Conservation (phyloP, 2,113 vertebrate species). For the Picathartes gymnocephalus region DNA sequence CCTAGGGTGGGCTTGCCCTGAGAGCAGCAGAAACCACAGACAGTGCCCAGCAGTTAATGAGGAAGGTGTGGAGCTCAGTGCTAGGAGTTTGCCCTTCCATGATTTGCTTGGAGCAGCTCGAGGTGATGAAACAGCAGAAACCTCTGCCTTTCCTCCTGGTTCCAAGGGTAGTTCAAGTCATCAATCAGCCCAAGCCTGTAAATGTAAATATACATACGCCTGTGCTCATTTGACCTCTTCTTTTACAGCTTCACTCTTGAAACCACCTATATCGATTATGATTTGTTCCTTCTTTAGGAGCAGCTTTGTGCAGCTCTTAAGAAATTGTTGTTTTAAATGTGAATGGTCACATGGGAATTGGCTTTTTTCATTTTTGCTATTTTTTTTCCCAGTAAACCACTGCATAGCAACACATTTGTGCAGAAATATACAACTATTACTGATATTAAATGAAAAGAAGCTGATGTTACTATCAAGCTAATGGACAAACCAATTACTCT, state of each 20-base stretch:
- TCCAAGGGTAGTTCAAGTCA: background rate
- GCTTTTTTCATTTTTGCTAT: fast-evolving
- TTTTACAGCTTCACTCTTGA: background rate
- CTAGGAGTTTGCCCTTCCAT: background rate
- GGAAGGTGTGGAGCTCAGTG: background rate
- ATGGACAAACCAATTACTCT: background rate
- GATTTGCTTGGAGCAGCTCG: background rate
- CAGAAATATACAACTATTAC: background rate
- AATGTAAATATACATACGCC: background rate
- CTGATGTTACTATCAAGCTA: background rate
- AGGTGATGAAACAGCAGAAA: background rate
- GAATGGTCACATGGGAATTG: background rate
- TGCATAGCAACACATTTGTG: background rate
- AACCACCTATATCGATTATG: background rate
- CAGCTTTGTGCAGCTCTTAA: background rate
- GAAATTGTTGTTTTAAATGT: background rate
- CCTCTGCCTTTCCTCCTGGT: background rate
- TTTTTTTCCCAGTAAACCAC: background rate
- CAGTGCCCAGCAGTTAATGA: background rate
- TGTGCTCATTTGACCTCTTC: background rate
- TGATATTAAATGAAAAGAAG: background rate
- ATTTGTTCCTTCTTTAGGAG: background rate
- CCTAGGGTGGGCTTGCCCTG: background rate
- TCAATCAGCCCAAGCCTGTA: background rate
- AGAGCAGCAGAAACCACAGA: background rate